These are phyloP conservation scores for Zeuzera pyrina DNA, from an alignment of 2,888 invertebrate genomes.

Conservation along the genomic window DNA sequence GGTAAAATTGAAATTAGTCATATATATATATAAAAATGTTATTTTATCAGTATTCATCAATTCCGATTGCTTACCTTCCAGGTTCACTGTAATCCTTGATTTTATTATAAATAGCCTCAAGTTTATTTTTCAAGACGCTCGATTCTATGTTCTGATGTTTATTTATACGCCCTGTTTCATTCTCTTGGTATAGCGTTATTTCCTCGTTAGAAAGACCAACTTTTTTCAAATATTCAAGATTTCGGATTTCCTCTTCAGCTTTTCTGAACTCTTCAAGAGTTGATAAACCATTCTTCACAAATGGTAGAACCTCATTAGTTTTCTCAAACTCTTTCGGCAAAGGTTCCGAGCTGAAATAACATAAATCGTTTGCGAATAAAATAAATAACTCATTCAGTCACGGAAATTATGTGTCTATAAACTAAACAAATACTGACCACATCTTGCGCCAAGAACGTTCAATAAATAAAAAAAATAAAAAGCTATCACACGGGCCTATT, in stretches of 20 bases:
- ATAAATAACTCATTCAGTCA: too few species aligned
- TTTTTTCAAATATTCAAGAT: conserved; percentile 57
- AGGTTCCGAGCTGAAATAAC: conserved; percentile 39
- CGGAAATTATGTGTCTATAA: too few species aligned
- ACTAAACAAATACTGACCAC: too few species aligned
- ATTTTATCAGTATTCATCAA: too few species aligned
- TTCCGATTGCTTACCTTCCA: conserved; percentile 38
- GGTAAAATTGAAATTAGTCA: too few species aligned
- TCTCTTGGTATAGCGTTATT: conserved; percentile 60
- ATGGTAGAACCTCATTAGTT: conserved; percentile 49
- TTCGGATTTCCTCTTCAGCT: conserved; percentile 42
- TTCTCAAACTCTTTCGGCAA: conserved; percentile 54
- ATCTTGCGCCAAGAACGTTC: too few species aligned
- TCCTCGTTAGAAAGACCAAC: conserved; percentile 62
- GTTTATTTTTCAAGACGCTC: conserved; percentile 33
- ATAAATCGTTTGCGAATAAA: too few species aligned
- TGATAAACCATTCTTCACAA: conserved; percentile 54
- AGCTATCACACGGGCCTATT: too few species aligned
- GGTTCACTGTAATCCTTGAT: conserved; percentile 29
- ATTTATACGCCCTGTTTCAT: conserved; percentile 45
- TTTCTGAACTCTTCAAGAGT: conserved; percentile 53
- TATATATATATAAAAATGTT: too few species aligned
- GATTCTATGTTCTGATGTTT: conserved; percentile 42
- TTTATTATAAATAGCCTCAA: conserved; percentile 42
- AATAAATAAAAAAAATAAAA: too few species aligned